Evolutionary conservation across 1,140 invertebrate genomes (phyloP), one percentile per base, ranked within the genome.

Genomic region (Globodera rostochiensis): DNA sequence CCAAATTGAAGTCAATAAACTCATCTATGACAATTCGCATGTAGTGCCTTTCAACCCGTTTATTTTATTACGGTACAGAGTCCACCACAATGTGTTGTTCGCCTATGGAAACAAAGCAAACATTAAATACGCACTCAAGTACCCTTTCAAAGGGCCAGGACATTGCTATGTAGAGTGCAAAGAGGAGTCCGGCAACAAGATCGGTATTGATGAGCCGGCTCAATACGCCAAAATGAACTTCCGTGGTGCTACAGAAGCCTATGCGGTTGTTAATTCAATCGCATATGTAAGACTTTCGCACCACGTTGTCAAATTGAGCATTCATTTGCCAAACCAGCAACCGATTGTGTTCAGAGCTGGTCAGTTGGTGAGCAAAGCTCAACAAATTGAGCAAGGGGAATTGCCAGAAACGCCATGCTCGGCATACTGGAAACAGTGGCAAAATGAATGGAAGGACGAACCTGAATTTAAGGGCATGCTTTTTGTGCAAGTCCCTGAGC

Each of bases 361-460:
- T 3, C 36, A 36, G 2, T 36, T 36, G 36, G 36, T 36, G 36
- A 36, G 36, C 36, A 36, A 36, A 36, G 36, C 49, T 19, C 11
- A 36, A 46, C 1, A 50, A 7, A 15, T 75, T 13, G 74, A 19
- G 6, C 25, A 47, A 75, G 21, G 45, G 1, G 36, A 36, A 36
- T 5, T 13, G 36, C 36, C 36, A 50, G 74, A 47, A 15, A 75
- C 74, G 11, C 36, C 4, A 45, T 25, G 57, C 13, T n/a, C 21
- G 13, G n/a, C 74, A 2, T 76, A 76, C 21, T 76, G 74, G 74
- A 76, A 76, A 5, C 74, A 60, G 4, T 76, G 53, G 46, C 13
- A 13, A 45, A 50, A 6, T 19, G 53, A 45, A 8, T 76, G 74
- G 74, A 6, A 36, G 2, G 36, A 36, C 36, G 49, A 53, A 5